Evolutionary conservation across 2,797 vertebrate species (phyloP).

Genomic region (Danionella dracula): DNA sequence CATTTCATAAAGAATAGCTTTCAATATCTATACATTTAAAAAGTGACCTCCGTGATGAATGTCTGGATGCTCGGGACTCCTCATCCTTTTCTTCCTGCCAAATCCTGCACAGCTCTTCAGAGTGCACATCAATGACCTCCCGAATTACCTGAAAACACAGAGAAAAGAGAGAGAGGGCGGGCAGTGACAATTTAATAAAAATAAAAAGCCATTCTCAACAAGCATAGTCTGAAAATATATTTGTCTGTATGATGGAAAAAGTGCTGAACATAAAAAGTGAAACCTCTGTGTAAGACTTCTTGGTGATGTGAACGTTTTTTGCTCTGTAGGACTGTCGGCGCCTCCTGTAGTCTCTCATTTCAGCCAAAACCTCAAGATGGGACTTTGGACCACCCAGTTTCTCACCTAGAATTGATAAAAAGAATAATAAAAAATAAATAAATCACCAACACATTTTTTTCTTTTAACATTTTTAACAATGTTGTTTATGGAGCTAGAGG

Average conservation of each 20-base stretch:
- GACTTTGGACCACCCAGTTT: slow-evolving; percentile 87
- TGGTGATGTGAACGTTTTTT: slow-evolving; percentile 98
- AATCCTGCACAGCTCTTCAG: slow-evolving; percentile 79
- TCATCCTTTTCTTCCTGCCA: slow-evolving; percentile 79
- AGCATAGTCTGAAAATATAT: too few relatives aligned
- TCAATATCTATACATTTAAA: background rate
- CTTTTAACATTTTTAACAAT: too few relatives aligned
- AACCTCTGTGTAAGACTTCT: slow-evolving; percentile 97
- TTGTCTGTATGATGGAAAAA: too few relatives aligned
- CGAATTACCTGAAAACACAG: slow-evolving; percentile 79
- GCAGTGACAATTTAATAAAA: too few relatives aligned
- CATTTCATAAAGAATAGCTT: too few relatives aligned
- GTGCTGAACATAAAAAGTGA: background rate
- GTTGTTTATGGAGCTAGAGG: too few relatives aligned
- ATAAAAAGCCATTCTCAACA: too few relatives aligned
- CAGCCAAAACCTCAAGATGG: slow-evolving; percentile 92
- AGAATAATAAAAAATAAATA: too few relatives aligned
- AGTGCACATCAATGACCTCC: slow-evolving; percentile 93
- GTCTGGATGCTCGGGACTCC: slow-evolving; percentile 31
- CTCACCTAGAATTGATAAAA: slow-evolving; percentile 67
- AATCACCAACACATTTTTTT: too few relatives aligned
- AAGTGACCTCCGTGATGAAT: slow-evolving; percentile 55
- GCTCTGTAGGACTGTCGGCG: slow-evolving; percentile 93
- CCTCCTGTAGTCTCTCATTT: slow-evolving; percentile 97
- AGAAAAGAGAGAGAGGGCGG: background rate